These are phyloP conservation scores for Diarsia mendica DNA, from an alignment of 2,888 invertebrate genomes.

Conservation along the genomic window DNA sequence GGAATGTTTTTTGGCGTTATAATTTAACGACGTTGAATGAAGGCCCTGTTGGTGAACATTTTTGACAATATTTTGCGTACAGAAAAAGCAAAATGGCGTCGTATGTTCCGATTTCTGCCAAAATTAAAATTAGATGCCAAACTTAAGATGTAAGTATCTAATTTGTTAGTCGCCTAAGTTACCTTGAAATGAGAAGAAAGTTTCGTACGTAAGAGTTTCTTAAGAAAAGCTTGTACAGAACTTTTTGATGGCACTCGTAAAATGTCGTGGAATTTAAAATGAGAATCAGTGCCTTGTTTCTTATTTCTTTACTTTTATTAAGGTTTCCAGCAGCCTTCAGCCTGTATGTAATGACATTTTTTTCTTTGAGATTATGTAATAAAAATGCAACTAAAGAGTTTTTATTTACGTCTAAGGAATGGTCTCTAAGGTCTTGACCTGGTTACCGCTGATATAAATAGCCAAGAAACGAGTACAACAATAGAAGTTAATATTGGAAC, in stretches of 20 bases:
- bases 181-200: conserved; percentile 23
- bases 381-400: conserved; percentile 12
- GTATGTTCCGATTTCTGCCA: not conserved
- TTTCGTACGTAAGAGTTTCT: conserved; percentile 13
- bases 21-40: not conserved
- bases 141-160: conserved; percentile 6
- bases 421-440: conserved; percentile 48
- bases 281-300: not conserved
- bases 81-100: not conserved
- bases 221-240: conserved; percentile 19
- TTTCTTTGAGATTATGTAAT: not conserved
- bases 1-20: not conserved
- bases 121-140: too few species aligned
- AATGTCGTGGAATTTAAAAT: conserved; percentile 43
- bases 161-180: not conserved
- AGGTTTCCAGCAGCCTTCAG: not conserved
- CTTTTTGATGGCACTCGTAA: conserved; percentile 42
- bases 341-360: not conserved
- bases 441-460: conserved; percentile 30
- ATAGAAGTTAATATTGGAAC: conserved; percentile 18
- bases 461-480: conserved; percentile 7
- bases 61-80: not conserved
- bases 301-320: not conserved
- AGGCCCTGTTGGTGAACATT: not conserved
- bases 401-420: conserved; percentile 9